phyloP scores from a whole-genome alignment of 53 echinoderm and acorn worm genomes.

The Glandiceps talaboti region DNA sequence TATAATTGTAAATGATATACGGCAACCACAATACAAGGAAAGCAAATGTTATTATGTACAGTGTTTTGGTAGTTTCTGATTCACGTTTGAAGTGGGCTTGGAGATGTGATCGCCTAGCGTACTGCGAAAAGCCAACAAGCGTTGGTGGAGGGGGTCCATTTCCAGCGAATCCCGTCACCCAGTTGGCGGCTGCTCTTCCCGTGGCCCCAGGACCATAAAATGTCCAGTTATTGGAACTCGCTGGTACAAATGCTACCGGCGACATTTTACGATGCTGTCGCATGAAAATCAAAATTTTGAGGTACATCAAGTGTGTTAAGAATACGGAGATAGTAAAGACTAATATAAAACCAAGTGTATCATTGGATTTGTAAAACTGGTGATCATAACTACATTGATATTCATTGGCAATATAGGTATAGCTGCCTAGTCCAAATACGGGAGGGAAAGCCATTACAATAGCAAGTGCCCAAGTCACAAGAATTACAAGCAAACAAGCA shows the following conservation, averaged over 20 bases:
- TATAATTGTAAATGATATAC: constrained; percentile 76
- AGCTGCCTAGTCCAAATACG: constrained; percentile 65
- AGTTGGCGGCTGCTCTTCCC: constrained; percentile 79
- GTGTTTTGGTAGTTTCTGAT: constrained; percentile 56
- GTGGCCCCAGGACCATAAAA: constrained; percentile 92
- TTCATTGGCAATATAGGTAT: constrained; percentile 59
- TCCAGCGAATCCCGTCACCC: constrained; percentile 67
- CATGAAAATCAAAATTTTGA: constrained; percentile 89
- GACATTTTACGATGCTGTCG: constrained; percentile 90
- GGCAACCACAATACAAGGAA: constrained; percentile 66
- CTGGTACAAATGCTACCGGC: constrained; percentile 84
- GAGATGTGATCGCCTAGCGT: constrained; percentile 48
- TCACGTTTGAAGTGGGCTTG: constrained; percentile 70
- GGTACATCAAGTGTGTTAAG: constrained; percentile 67
- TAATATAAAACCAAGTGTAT: constrained; percentile 65
- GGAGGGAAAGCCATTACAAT: constrained; percentile 95
- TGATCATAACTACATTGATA: constrained; percentile 79
- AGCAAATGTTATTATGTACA: constrained; percentile 45
- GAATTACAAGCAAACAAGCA: constrained; percentile 56
- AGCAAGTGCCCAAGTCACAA: constrained; percentile 81
- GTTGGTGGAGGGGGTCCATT: constrained; percentile 82
- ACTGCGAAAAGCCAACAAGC: constrained; percentile 53
- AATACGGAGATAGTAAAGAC: constrained; percentile 67
- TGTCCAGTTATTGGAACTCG: constrained; percentile 93
- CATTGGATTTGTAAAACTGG: constrained; percentile 27